Conservation (phyloP, 2,888 invertebrate species). For the Galerucella pusilla region DNA sequence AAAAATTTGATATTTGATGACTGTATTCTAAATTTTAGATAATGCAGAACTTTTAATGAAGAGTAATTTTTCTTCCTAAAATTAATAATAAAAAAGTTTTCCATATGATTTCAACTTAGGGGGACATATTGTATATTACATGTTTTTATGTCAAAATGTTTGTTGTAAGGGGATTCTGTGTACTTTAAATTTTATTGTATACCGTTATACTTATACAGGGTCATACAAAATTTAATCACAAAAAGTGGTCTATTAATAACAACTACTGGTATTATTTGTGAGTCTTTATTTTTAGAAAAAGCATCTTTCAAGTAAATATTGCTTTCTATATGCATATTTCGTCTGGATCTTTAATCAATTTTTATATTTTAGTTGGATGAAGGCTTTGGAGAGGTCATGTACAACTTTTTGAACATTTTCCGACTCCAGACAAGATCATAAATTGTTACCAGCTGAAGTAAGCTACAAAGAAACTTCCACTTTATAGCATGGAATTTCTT, state of each 20-base stretch:
- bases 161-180: not conserved
- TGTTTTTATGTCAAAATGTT: not conserved
- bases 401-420: slow-evolving; percentile 54
- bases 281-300: too few species aligned
- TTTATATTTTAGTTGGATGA: slow-evolving; percentile 51
- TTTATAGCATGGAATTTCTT: slow-evolving; percentile 8
- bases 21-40: too few species aligned
- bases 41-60: too few species aligned
- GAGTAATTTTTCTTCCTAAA: too few species aligned
- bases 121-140: not conserved
- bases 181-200: not conserved
- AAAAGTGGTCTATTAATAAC: not conserved
- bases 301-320: too few species aligned
- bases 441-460: slow-evolving; percentile 28
- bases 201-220: slow-evolving; percentile 13
- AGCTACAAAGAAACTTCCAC: slow-evolving; percentile 12
- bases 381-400: slow-evolving; percentile 53
- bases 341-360: not conserved
- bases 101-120: too few species aligned
- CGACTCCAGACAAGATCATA: slow-evolving; percentile 50
- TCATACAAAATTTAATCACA: not conserved
- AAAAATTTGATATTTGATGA: too few species aligned
- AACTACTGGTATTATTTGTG: too few species aligned
- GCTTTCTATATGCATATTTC: too few species aligned
- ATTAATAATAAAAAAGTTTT: too few species aligned